Conservation (phyloP, 2,113 vertebrate genomes). For the Struthidea cinerea region DNA sequence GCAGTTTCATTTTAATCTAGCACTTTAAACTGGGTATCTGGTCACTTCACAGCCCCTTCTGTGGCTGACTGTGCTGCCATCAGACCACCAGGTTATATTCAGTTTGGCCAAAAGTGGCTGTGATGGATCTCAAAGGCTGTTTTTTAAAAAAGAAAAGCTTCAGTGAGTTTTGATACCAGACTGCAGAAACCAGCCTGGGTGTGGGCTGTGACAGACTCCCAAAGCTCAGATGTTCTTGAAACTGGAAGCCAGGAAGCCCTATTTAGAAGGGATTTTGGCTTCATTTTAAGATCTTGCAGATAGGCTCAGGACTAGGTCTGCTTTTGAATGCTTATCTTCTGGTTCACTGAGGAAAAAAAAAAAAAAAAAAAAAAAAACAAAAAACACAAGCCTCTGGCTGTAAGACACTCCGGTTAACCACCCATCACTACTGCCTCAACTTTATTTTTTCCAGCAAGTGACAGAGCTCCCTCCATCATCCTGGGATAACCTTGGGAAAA, state of each 20-base stretch:
- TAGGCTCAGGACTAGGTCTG: not conserved
- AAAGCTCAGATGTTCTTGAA: slow-evolving; percentile 32
- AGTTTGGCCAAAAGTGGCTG: slow-evolving; percentile 2
- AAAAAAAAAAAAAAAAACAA: not conserved
- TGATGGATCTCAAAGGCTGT: not conserved
- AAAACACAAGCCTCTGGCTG: not conserved
- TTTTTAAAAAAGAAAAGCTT: slow-evolving; percentile 17
- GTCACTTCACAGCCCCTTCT: not conserved
- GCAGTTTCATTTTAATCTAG: not conserved
- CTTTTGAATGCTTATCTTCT: not conserved
- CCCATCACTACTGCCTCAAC: not conserved
- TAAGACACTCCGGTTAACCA: not conserved
- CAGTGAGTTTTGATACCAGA: slow-evolving; percentile 14
- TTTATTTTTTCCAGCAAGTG: fast-evolving
- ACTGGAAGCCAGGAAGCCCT: slow-evolving; percentile 21
- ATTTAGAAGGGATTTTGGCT: slow-evolving; percentile 37
- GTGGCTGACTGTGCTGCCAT: not conserved
- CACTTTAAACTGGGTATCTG: not conserved
- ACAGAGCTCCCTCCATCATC: fast-evolving
- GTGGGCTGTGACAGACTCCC: slow-evolving; percentile 37
- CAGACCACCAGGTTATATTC: not conserved
- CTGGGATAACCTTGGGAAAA: not conserved
- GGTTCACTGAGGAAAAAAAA: not conserved
- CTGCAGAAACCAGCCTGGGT: slow-evolving; percentile 5
- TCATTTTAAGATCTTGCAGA: slow-evolving; percentile 4